Base-by-base conservation (phyloP, 2,888 invertebrate genomes). In the Hydraecia micacea region DNA sequence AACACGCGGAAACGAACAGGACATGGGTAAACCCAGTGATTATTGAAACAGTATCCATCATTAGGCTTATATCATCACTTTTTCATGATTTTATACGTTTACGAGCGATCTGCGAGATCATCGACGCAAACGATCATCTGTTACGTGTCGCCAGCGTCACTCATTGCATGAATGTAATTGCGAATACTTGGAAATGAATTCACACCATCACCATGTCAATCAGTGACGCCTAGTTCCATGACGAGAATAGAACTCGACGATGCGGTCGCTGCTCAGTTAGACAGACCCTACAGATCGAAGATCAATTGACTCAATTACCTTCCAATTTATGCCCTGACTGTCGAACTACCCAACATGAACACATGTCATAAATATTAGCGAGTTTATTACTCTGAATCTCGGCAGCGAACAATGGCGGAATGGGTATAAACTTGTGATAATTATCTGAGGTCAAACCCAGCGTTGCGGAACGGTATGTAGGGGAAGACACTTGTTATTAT, bases 391-490 rank as follows among this genome's bases (percentile, higher is more conserved):
- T 91, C 88, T 90, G 92, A 95, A 96, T 96, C 96, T 94, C 92
- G 84, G 94, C 91, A 88, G 86, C 89, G 86, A 95, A 97, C 96
- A 96, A 96, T 95, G 91, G 96, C 92, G 92, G 95, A 89, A 93
- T 94, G 93, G 92, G 90, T 93, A 95, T 95, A 95, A 94, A 94
- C 92, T 93, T 93, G 92, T 91, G 95, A 95, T 96, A 95, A 96
- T 96, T 95, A 95, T 96, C 94, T 92, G 95, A 95, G 96, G 96
- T 96, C 95, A 93, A 77, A 91, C 84, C 91, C 95, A 93, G 88
- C 95, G 89, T 92, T 89, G 94, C 95, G 94, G 95, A 96, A 96
- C 96, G 95, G 91, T 94, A 95, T 96, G 95, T 93, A 91, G 95
- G 95, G 95, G 95, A 94, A 94, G 92, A 91, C 92, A 91, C 93